Percentiles rank a stretch among this genome's conserved stretches.
These are phyloP conservation scores for Aphodius granarius DNA, from an alignment of 2,888 invertebrate genomes.

Conservation along the genomic window DNA sequence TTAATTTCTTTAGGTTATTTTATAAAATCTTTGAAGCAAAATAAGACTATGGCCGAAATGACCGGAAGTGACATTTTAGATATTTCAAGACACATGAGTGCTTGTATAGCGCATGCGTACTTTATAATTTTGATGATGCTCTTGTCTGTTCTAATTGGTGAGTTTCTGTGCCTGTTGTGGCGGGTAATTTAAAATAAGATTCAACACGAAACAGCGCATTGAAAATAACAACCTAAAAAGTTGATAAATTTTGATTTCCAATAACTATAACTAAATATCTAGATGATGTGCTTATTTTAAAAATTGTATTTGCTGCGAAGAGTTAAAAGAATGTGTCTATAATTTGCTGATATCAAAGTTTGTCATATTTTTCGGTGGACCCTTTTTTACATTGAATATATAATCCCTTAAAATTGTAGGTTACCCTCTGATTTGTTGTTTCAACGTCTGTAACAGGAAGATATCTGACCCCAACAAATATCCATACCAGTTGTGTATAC, in stretches of 20 bases:
- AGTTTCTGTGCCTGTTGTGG: neutral
- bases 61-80: slow-evolving; percentile 16
- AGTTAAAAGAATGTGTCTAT: too few species aligned
- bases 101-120: slow-evolving; percentile 24
- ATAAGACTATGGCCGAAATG: slow-evolving; percentile 3
- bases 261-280: too few species aligned
- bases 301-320: too few species aligned
- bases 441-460: slow-evolving; percentile 13
- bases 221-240: too few species aligned
- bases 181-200: neutral
- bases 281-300: too few species aligned
- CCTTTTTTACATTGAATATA: neutral
- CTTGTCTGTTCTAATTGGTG: slow-evolving; percentile 19
- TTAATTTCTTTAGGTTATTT: slow-evolving; percentile 28
- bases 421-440: slow-evolving; percentile 20
- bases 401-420: slow-evolving; percentile 2
- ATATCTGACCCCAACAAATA: slow-evolving; percentile 17
- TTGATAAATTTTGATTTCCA: too few species aligned
- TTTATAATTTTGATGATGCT: slow-evolving; percentile 19
- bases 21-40: slow-evolving; percentile 22
- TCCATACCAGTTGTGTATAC: slow-evolving; percentile 6
- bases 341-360: neutral
- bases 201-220: neutral
- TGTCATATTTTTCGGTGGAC: neutral
- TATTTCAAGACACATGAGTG: slow-evolving; percentile 27